Base-by-base conservation (phyloP, 35 echinoderm and acorn worm genomes). In the Holothuria glaberrima region DNA sequence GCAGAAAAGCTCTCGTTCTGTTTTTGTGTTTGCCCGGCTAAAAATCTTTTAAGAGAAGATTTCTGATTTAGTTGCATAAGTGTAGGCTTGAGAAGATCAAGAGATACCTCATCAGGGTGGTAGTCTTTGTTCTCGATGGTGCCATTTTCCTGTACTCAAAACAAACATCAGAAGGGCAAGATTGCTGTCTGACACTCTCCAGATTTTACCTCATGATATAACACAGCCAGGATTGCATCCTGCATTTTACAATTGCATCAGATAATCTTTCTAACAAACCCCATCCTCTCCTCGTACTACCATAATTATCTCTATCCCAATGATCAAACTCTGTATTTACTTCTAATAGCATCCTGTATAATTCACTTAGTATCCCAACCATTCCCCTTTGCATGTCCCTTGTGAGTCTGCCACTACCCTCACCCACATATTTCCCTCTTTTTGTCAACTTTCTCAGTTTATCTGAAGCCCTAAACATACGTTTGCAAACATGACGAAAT, bases 361-460 rank as follows among this genome's bases (percentile, higher is more conserved):
- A 59, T 13, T 59, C 58, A 59, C 58, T 59, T 21, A 59, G 21
- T 59, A 13, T 59, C 58, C 30, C 30, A 6, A 57, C 66, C n/a
- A n/a, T n/a, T n/a, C 74, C 69, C 48, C 30, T 50, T 56, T 75
- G 68, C 20, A n/a, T n/a, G n/a, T n/a, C 88, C 48, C 68, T 30
- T 78, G 68, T 78, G 13, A 89, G 29, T 29, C 88, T 28, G 3
- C 72, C 74, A 45, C 82, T 90, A 26, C 75, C 59, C 13, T 54
- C 48, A 33, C 75, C 71, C 27, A 90, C 46, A 58, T 10, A 59
- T 48, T 81, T 80, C 36, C 71, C 72, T 21, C 75, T 56, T 26
- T 81, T 81, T 60, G 48, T 79, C 21, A 59, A 24, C 73, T 80
- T 81, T 29, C 58, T 77, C 19, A 81, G 14, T n/a, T 54, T 90